These are phyloP conservation scores for Siniperca chuatsi DNA, from an alignment of 2,113 vertebrate genomes.

Conservation along the genomic window DNA sequence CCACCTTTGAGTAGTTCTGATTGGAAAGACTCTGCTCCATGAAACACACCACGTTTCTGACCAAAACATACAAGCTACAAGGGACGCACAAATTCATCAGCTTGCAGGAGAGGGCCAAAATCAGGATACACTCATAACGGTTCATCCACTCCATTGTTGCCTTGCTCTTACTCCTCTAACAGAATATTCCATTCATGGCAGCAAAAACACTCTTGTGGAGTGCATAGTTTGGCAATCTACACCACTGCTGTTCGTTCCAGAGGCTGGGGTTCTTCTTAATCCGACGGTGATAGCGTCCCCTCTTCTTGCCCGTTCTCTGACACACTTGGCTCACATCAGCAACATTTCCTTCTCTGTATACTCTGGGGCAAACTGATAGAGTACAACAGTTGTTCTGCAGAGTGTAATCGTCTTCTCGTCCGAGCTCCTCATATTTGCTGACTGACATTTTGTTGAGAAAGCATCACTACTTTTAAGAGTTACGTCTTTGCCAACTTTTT, in stretches of 20 bases:
- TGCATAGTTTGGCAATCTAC: neutral
- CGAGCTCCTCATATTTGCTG: neutral
- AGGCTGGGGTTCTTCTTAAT: neutral
- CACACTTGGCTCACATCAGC: neutral
- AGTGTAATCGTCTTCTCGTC: neutral
- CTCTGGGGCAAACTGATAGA: neutral
- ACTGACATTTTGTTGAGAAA: neutral
- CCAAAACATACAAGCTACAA: neutral
- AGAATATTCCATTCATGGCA: conserved; percentile 10
- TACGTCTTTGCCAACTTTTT: neutral
- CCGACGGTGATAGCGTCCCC: neutral
- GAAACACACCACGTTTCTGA: neutral
- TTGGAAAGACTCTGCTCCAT: neutral
- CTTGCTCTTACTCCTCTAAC: conserved; percentile 8
- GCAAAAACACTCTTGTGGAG: neutral
- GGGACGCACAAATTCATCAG: neutral
- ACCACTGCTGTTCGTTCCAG: neutral
- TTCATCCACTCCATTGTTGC: neutral
- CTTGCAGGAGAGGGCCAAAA: neutral
- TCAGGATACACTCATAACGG: neutral
- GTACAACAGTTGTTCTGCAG: neutral
- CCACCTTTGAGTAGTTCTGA: neutral
- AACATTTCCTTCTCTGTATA: conserved; percentile 3
- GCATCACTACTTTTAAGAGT: neutral
- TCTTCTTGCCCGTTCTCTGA: neutral